A percentile compares a stretch with the other conserved stretches of the same genome.
These are phyloP conservation scores for Eupithecia inturbata DNA, from an alignment of 2,888 invertebrate species.

Conservation along the genomic window DNA sequence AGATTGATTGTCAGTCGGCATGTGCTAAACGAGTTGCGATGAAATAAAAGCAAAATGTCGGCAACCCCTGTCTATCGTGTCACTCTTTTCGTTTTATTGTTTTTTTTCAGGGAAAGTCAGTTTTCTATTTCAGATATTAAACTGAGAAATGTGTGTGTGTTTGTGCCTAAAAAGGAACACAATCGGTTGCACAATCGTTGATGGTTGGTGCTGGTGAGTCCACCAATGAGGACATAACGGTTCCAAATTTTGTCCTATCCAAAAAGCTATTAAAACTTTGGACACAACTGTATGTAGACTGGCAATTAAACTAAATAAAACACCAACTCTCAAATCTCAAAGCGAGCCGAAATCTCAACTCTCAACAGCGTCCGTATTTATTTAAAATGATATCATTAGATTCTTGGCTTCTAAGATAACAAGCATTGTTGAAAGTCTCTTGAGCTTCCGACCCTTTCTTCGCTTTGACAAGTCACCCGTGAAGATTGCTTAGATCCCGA, in stretches of 20 bases:
- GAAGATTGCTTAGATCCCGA: slow-evolving; percentile 83
- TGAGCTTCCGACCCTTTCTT: slow-evolving; percentile 81
- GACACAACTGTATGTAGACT: not conserved
- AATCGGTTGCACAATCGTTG: not conserved
- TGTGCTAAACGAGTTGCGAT: slow-evolving; percentile 78
- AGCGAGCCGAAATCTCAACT: slow-evolving; percentile 6
- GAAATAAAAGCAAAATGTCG: slow-evolving; percentile 79
- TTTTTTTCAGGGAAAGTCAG: not conserved
- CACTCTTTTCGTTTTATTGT: slow-evolving; percentile 74
- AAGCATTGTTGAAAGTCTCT: slow-evolving; percentile 84
- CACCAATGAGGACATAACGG: not conserved
- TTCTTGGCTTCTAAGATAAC: slow-evolving; percentile 82
- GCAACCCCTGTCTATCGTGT: slow-evolving; percentile 75
- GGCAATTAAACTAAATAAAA: slow-evolving; percentile 7
- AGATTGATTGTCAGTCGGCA: slow-evolving; percentile 81
- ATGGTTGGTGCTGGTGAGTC: not conserved
- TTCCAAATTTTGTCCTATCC: not conserved
- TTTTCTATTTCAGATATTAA: slow-evolving; percentile 7
- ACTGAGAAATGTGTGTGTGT: not conserved
- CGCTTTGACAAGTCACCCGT: slow-evolving; percentile 83
- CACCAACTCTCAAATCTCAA: slow-evolving; percentile 7
- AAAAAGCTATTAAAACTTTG: slow-evolving; percentile 1
- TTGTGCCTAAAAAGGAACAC: not conserved
- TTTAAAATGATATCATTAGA: slow-evolving; percentile 81
- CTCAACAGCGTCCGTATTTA: slow-evolving; percentile 59